Evolutionary conservation across 2,888 invertebrate genomes (phyloP).

Genomic region (Heliconius ismenius): DNA sequence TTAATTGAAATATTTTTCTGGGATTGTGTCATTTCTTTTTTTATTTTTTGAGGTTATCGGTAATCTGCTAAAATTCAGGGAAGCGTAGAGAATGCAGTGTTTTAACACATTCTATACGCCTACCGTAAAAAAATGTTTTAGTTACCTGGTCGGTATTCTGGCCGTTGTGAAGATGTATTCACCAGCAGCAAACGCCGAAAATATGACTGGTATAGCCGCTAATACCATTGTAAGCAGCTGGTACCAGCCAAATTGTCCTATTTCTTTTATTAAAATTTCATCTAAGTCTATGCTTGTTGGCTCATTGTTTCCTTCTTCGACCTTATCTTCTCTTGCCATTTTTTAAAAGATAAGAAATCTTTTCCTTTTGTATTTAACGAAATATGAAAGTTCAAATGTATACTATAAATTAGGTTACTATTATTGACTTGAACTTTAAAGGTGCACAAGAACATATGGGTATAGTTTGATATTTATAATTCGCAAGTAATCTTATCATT

Average conservation of each 20-base stretch:
- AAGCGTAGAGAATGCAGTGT: too few species aligned
- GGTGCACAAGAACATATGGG: background rate
- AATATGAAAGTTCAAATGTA: background rate
- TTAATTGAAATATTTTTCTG: background rate
- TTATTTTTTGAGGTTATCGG: too few species aligned
- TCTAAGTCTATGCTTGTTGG: constrained; percentile 65
- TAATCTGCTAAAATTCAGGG: too few species aligned
- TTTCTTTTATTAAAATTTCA: constrained; percentile 72
- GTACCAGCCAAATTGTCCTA: constrained; percentile 86
- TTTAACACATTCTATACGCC: too few species aligned
- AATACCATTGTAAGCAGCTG: constrained; percentile 83
- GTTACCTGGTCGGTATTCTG: constrained; percentile 19
- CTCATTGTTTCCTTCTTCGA: background rate
- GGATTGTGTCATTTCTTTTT: too few species aligned
- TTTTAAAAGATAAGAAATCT: background rate
- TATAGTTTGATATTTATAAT: background rate
- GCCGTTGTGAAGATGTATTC: constrained; percentile 19
- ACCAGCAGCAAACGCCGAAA: constrained; percentile 71
- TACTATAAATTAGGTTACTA: background rate
- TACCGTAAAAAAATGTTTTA: background rate
- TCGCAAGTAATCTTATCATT: constrained; percentile 4
- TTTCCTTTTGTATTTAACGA: background rate
- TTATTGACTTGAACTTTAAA: background rate
- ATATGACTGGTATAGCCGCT: constrained; percentile 83
- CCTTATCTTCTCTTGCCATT: background rate